Base-by-base conservation (phyloP, 2,888 invertebrate species). In the Odontothrips loti region DNA sequence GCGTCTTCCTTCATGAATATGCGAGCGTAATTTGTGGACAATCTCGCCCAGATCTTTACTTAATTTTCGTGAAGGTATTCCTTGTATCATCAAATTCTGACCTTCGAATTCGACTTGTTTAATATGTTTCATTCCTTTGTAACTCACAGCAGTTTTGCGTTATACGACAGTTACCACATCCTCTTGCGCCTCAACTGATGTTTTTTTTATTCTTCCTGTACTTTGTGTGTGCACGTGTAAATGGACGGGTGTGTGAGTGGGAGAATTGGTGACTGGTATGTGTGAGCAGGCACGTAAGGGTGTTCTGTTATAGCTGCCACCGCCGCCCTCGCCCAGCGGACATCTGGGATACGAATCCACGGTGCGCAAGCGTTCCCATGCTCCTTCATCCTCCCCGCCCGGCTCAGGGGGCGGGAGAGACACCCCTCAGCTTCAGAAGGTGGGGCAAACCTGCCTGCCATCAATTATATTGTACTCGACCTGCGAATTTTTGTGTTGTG, bases 381-480 rank as follows among this genome's bases (percentile, higher is more conserved):
- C 20, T 4, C 20, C 58, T 58, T 58, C 58, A 23, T 75, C 68
- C 68, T 75, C 68, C 68, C 68, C 68, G 68, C 68, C 68, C 68
- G 68, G 68, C 23, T 75, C 68, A 27, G 68, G 23, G 68, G 68
- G 68, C 68, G 68, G 68, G 68, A 27, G 68, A 1, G 68, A 75
- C 68, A 27, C 68, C 68, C 68, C 68, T 12, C 68, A 75, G 68
- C 68, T 75, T 75, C 68, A 75, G 68, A 75, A 75, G 68, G 68
- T 75, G 68, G 68, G 68, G 68, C 68, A 75, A 75, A 27, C n/a
- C 12, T 23, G 68, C 68, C 68, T 75, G 68, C 68, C 68, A 27
- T 58, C 58, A 58, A 15, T 58, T 58, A 43, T 58, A 58, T 20
- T 58, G 58, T 58, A 75, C 68, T 27, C 68, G 12, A 75, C 68